Evolutionary conservation across 1,140 invertebrate species (phyloP).

Genomic region (Rhynchophorus ferrugineus): DNA sequence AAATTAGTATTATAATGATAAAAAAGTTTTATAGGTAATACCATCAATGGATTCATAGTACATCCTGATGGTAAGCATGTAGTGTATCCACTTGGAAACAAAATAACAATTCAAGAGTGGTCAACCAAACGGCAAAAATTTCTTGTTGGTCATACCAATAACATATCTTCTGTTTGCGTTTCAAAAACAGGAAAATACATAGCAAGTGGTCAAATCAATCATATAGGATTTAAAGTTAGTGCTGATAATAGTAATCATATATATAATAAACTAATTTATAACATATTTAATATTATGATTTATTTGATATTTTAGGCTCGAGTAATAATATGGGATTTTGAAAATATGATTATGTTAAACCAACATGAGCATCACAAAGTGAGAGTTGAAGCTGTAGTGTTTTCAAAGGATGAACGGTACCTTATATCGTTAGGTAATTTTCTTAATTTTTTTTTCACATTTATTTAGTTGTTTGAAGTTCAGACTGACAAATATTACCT

Average conservation of each 20-base stretch:
- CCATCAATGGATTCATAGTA: slow-evolving; percentile 60
- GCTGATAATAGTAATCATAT: too few relatives aligned
- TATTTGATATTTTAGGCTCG: slow-evolving; percentile 49
- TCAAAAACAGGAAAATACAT: slow-evolving; percentile 68
- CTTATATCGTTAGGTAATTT: slow-evolving; percentile 58
- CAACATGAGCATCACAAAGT: slow-evolving; percentile 78
- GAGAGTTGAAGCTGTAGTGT: slow-evolving; percentile 71
- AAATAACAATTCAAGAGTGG: slow-evolving; percentile 72
- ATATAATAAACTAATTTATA: not conserved
- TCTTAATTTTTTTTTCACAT: not conserved
- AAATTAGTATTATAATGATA: slow-evolving; percentile 9
- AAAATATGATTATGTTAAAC: slow-evolving; percentile 50
- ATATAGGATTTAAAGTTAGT: slow-evolving; percentile 78
- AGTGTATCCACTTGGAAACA: slow-evolving; percentile 77
- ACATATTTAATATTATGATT: slow-evolving; percentile 3
- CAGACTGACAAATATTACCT: too few relatives aligned
- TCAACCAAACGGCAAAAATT: slow-evolving; percentile 64
- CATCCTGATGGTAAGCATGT: slow-evolving; percentile 72
- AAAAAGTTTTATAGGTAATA: slow-evolving; percentile 49
- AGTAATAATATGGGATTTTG: slow-evolving; percentile 83
- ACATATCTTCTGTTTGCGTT: slow-evolving; percentile 71
- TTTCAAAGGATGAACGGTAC: slow-evolving; percentile 72
- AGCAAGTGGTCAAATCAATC: slow-evolving; percentile 82
- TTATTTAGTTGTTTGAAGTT: too few relatives aligned
- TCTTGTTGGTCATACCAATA: slow-evolving; percentile 75